phyloP scores from a whole-genome alignment of 2,113 vertebrate species.

The Heteronetta atricapilla region DNA sequence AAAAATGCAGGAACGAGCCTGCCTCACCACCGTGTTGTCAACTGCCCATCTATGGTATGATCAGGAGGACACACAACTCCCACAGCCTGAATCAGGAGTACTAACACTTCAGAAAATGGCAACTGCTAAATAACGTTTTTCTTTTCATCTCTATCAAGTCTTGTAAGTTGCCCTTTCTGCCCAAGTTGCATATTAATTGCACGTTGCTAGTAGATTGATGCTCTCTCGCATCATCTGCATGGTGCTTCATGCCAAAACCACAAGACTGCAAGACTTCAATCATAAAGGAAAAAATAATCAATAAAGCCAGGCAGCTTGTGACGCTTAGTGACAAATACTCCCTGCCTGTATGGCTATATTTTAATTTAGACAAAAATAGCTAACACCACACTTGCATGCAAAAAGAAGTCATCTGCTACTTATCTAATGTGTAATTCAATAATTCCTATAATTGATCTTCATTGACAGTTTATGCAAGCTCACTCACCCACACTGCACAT shows the following conservation, averaged over 20 bases:
- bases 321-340: constrained; percentile 7
- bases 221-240: constrained; percentile 1
- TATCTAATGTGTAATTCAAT: constrained; percentile 63
- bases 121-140: neutral
- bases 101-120: neutral
- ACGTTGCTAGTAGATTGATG: neutral
- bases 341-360: constrained; percentile 12
- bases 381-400: neutral
- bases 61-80: neutral
- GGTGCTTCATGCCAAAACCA: neutral
- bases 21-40: neutral
- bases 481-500: constrained; percentile 66
- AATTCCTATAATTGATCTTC: constrained; percentile 66
- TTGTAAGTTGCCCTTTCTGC: neutral
- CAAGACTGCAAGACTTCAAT: neutral
- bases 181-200: neutral
- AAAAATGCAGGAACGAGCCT: neutral
- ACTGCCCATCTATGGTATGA: neutral
- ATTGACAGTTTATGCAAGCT: constrained; percentile 69
- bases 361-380: constrained; percentile 48
- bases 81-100: neutral
- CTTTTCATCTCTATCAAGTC: neutral
- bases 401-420: constrained; percentile 61
- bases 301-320: constrained; percentile 47
- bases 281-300: constrained; percentile 12